These are phyloP conservation scores for Chondrilla cf. caribensis DNA, from an alignment of 37 sponge, comb jelly and placozoan genomes.

Conservation along the genomic window DNA sequence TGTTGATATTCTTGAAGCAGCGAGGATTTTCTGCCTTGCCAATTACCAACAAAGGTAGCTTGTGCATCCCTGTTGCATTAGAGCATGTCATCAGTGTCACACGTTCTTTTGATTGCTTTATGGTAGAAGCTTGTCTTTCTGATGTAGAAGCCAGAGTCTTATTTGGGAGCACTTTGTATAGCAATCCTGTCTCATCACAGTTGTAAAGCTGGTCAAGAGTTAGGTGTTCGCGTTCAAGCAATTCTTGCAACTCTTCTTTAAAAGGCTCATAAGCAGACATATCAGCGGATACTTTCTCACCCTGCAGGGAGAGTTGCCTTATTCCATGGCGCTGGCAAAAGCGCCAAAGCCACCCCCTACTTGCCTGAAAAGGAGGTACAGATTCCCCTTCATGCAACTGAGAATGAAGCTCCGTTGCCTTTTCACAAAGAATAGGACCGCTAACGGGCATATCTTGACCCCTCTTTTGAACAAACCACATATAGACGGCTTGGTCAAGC, in stretches of 20 bases:
- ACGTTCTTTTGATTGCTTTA: constrained; percentile 1
- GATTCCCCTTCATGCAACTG: constrained; percentile 29
- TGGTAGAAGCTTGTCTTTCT: constrained; percentile 29
- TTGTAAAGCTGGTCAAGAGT: constrained; percentile 39
- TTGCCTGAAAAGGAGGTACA: constrained; percentile 13
- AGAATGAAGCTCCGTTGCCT: constrained; percentile 23
- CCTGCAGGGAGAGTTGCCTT: constrained; percentile 17
- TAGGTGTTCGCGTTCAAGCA: constrained; percentile 15
- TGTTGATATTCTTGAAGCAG: constrained; percentile 45
- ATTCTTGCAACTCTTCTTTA: constrained; percentile 16
- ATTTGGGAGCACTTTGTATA: constrained; percentile 39
- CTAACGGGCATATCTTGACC: constrained; percentile 24
- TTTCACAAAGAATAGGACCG: constrained; percentile 24
- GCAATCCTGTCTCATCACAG: constrained; percentile 58
- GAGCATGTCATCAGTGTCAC: constrained; percentile 24
- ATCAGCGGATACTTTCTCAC: constrained; percentile 27
- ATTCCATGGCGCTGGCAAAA: constrained; percentile 32
- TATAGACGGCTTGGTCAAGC: constrained; percentile 31
- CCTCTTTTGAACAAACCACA: constrained; percentile 37
- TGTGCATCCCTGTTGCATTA: constrained; percentile 32
- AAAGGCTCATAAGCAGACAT: constrained; percentile 5
- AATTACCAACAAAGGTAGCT: constrained; percentile 43
- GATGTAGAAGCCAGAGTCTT: constrained; percentile 30
- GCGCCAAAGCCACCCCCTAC: constrained; percentile 23
- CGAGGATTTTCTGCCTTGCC: constrained; percentile 46